Percentiles rank a stretch among this genome's conserved stretches.
These are phyloP conservation scores for Spongilla lacustris DNA, from an alignment of 37 sponge, comb jelly and placozoan genomes.

Conservation along the genomic window DNA sequence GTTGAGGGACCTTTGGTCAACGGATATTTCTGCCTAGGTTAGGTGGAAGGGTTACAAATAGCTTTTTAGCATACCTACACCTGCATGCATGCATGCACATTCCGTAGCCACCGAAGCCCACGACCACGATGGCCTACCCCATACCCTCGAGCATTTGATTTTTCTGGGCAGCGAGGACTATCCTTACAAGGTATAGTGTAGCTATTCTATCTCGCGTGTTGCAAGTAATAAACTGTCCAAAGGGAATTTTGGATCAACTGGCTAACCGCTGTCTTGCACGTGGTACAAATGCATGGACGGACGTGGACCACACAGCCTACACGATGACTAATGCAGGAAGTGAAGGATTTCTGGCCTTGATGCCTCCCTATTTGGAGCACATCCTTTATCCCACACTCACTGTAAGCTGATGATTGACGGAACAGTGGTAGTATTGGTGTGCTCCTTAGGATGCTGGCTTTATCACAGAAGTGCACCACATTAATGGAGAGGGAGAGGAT, in stretches of 20 bases:
- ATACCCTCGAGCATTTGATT: constrained; percentile 96
- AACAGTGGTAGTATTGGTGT: neutral
- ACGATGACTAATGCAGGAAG: constrained; percentile 92
- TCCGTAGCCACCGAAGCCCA: constrained; percentile 90
- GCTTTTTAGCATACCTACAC: neutral
- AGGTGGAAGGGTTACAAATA: neutral
- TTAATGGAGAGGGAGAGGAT: constrained; percentile 92
- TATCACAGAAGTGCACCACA: constrained; percentile 94
- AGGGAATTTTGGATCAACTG: constrained; percentile 92
- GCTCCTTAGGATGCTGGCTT: constrained; percentile 80
- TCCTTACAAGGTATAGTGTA: constrained; percentile 82
- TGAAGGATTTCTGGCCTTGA: constrained; percentile 90
- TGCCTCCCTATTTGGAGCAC: constrained; percentile 96
- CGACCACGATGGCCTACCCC: constrained; percentile 96
- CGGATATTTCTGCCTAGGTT: constrained; percentile 88
- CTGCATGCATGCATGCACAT: neutral
- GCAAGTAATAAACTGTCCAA: too few species aligned
- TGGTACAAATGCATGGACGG: constrained; percentile 99
- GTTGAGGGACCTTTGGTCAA: constrained; percentile 88
- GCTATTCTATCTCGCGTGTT: neutral
- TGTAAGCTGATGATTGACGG: constrained; percentile 5
- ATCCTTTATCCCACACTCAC: constrained; percentile 97
- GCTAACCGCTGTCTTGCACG: constrained; percentile 92
- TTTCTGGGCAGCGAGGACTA: constrained; percentile 97
- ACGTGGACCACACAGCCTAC: constrained; percentile 96